Conservation (phyloP, 2,113 vertebrate genomes). For the Poeciliopsis occidentalis region DNA sequence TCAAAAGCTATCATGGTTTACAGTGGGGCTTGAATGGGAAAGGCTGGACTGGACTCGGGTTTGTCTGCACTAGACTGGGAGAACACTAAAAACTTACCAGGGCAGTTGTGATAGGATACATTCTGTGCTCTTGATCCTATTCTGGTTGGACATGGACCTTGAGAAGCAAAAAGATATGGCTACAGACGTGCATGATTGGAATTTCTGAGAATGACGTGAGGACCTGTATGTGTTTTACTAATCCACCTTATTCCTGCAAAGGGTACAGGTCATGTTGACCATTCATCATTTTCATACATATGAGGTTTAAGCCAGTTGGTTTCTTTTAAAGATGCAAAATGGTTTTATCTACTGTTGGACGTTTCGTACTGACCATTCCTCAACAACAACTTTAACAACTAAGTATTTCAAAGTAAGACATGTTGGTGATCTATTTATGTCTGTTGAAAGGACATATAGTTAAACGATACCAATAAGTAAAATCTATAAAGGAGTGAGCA, state of each 20-base stretch:
- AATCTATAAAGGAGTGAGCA: too few species aligned
- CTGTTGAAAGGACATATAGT: too few species aligned
- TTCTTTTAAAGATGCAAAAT: too few species aligned
- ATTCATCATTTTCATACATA: background rate
- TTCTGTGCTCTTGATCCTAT: slow-evolving; percentile 79
- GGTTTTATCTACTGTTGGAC: too few species aligned
- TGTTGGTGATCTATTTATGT: too few species aligned
- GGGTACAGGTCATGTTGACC: background rate
- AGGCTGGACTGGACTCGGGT: slow-evolving; percentile 62
- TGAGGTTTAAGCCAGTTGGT: background rate
- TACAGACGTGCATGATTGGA: slow-evolving; percentile 72
- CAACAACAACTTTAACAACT: too few species aligned
- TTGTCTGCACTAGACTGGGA: slow-evolving; percentile 66
- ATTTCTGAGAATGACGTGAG: slow-evolving; percentile 49
- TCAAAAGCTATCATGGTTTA: slow-evolving; percentile 54
- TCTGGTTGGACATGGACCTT: slow-evolving; percentile 80
- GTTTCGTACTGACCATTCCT: too few species aligned
- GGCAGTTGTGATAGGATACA: slow-evolving; percentile 78
- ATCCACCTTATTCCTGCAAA: background rate
- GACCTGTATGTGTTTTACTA: slow-evolving; percentile 30
- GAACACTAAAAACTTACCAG: slow-evolving; percentile 77
- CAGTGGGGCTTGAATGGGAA: slow-evolving; percentile 55
- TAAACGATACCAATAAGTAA: too few species aligned
- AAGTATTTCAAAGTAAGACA: too few species aligned
- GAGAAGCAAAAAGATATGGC: slow-evolving; percentile 78